Percentiles rank a stretch among this genome's conserved stretches.
Conservation (phyloP, 2,888 invertebrate genomes). For the Venusia cambrica region DNA sequence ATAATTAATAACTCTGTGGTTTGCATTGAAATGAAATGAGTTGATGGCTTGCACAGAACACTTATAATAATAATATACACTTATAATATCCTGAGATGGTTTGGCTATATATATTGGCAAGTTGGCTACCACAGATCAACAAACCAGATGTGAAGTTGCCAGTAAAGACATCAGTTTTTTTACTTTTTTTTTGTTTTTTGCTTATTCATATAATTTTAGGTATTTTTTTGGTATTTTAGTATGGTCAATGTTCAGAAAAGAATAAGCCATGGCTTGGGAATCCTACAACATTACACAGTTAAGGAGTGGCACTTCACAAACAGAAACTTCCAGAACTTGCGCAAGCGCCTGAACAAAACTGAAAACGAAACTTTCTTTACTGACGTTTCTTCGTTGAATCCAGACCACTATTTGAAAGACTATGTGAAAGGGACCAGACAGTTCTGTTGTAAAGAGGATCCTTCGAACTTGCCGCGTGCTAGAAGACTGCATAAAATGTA, state of each 20-base stretch:
- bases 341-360: conserved; percentile 66
- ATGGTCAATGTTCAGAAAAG: conserved; percentile 84
- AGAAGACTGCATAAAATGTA: conserved; percentile 83
- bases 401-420: conserved; percentile 54
- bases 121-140: too few relatives aligned
- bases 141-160: too few relatives aligned
- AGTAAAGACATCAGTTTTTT: too few relatives aligned
- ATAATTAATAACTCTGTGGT: too few relatives aligned
- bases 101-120: too few relatives aligned
- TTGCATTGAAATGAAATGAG: too few relatives aligned
- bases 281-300: conserved; percentile 90
- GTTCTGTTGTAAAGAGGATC: conserved; percentile 91
- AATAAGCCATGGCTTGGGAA: conserved; percentile 82
- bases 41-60: too few relatives aligned
- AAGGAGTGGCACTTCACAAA: conserved; percentile 90
- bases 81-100: too few relatives aligned
- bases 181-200: too few relatives aligned
- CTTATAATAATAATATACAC: too few relatives aligned
- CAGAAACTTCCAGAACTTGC: conserved; percentile 79
- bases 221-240: conserved; percentile 60
- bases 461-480: conserved; percentile 87
- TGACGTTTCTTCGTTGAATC: conserved; percentile 50
- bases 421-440: conserved; percentile 90
- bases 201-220: not conserved
- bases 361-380: conserved; percentile 84